Evolutionary conservation across 2,888 invertebrate genomes (phyloP), one percentile per base, ranked within the genome.

Genomic region (Andrena praecox): DNA sequence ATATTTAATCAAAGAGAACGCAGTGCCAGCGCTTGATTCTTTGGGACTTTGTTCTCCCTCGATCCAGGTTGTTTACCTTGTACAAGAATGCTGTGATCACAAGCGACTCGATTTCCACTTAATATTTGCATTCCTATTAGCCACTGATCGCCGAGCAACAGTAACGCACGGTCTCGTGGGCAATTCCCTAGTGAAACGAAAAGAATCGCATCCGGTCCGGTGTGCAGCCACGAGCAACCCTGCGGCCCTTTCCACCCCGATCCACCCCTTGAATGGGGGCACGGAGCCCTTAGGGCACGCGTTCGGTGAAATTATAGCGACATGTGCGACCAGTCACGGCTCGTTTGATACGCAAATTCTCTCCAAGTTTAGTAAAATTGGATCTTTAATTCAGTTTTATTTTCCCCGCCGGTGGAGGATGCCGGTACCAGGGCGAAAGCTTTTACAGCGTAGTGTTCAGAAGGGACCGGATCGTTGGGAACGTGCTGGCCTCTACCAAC

Each of bases 321-420:
- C 88, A 89, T 89, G 89, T 88, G 88, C 85, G 70, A 60, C 67
- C 54, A 54, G 85, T 87, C 82, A 89, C 64, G 89, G 82, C 72
- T 88, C 84, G 89, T 88, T 88, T 77, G 72, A 79, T 82, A 74
- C 85, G 75, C 79, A 83, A 85, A 89, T 82, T 85, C 64, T 64
- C 29, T n/a, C 16, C 27, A 77, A 76, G 48, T 83, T 73, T 73
- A 71, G 67, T 56, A 73, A 82, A 85, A 88, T 88, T 80, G 75
- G 68, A 74, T 80, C 68, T 76, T 77, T 85, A 82, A 84, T 85
- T 83, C 73, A 67, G 50, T 52, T 73, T 74, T 62, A 78, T 70
- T 72, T 64, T 62, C 27, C 50, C 7, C 3, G n/a, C 33, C n/a
- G 85, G 24, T 20, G 1, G 59, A 62, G 66, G 10, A 12, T 48